A percentile compares a stretch with the other conserved stretches of the same genome.
Evolutionary conservation across 2,797 vertebrate species (phyloP).

Genomic region (Pipistrellus pipistrellus): DNA sequence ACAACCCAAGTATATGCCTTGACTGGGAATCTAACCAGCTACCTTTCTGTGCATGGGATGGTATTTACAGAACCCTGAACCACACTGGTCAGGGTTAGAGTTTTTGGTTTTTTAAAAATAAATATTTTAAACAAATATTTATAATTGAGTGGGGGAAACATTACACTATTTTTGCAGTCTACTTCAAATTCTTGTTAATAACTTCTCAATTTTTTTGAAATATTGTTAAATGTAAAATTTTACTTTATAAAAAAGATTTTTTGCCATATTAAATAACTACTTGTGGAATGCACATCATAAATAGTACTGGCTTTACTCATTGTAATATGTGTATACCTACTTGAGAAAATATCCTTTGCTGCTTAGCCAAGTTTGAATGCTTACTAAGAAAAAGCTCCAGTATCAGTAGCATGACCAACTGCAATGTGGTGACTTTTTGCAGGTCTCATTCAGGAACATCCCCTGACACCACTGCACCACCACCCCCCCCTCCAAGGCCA

Average conservation of each 20-base stretch:
- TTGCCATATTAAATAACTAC: constrained; percentile 10
- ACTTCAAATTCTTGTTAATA: constrained; percentile 32
- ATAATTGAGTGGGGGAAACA: constrained; percentile 2
- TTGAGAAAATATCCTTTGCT: constrained; percentile 64
- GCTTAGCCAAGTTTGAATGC: constrained; percentile 47
- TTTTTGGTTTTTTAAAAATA: neutral
- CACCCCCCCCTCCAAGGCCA: constrained; percentile 96
- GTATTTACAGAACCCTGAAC: neutral
- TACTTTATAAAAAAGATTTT: neutral
- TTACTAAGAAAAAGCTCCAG: neutral
- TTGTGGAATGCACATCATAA: constrained; percentile 26
- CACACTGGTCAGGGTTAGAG: neutral
- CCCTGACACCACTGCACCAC: constrained; percentile 95
- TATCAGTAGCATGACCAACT: neutral
- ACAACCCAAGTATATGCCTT: neutral
- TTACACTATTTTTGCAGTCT: constrained; percentile 1
- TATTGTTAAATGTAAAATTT: constrained; percentile 48
- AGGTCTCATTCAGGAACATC: constrained; percentile 98
- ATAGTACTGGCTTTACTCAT: neutral
- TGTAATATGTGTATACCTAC: neutral
- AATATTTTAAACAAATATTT: constrained; percentile 27
- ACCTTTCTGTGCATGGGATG: neutral
- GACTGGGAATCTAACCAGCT: neutral
- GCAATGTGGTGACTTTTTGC: constrained; percentile 82
- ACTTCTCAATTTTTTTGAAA: constrained; percentile 17